Evolutionary conservation across 2,113 vertebrate species (phyloP), one percentile per base, ranked within the genome.

Genomic region (Tyrannus savana): DNA sequence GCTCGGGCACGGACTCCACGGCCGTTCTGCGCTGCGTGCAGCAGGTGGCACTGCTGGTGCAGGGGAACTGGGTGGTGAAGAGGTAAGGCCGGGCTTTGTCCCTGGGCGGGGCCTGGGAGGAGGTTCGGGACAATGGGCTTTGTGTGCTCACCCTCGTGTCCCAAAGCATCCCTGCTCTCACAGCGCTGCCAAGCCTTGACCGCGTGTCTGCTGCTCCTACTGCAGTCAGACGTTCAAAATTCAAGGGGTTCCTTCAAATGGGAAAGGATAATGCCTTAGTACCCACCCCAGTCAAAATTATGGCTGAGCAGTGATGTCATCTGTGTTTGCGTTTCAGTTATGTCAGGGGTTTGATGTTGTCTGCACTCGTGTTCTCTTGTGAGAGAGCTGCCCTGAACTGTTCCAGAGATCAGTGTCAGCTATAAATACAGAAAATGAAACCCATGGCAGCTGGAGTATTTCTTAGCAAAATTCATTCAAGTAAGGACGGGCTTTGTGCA

Each of bases 61-160:
- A 99, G 96, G 99, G 99, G 39, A 99, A 99, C 98, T 99, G 99
- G 99, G 99, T 99, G 17, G 99, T 99, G 17, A 99, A 99, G 96
- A 99, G 99, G 99, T 99, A 96, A 79, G 97, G 62, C 58, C 60
- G 1, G 14, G n/a, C 76, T 89, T 85, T 88, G 88, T 74, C 25
- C 47, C 16, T 19, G 39, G 60, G 53, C 53, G 30, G 55, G 55
- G 27, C 7, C 12, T 19, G 37, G 27, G 18, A 41, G 3, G 73
- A 21, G 42, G 42, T 62, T 71, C 24, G 39, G 85, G 76, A 90
- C 73, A 92, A 84, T 87, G 41, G 82, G 19, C 56, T 71, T 67
- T 44, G 60, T 33, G 8, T 6, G 4, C 49, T 55, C 14, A 1
- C 33, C 37, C 27, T 27, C 42, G 2, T 50, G 3, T 23, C 44